Evolutionary conservation across 2,797 vertebrate species (phyloP), one percentile per base, ranked within the genome.

Genomic region (Halcyon chelicuti): DNA sequence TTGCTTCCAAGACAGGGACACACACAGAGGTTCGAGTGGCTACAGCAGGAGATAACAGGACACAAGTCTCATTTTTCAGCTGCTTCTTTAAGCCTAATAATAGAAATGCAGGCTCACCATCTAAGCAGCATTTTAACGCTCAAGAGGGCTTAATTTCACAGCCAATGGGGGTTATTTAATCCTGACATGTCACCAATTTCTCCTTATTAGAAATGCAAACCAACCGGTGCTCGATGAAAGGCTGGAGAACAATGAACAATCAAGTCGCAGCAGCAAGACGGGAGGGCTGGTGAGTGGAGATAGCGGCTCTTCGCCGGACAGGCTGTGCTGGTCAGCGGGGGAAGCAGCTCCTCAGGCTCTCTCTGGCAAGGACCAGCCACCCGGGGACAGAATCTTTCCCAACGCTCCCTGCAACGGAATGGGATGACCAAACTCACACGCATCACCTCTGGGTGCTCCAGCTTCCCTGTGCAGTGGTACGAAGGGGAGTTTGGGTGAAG

Each of bases 11-110:
- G 83, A 40, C 28, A 39, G 61, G 20, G 52, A 31, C 29, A 23
- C 4, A 0, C 0, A 0, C 3, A 8, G 23, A 5, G 7, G 65
- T 12, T 35, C 49, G 11, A 21, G 81, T 1, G 75, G 81, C 74
- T 26, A 2, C 75, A 23, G 83, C 5, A 85, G 33, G n/a, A 68
- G 79, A 18, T 0, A 33, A n/a, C 0, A 0, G 88, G 60, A 35
- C 49, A 55, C 49, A 5, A 71, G 61, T 0, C 65, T 75, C 5
- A 0, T 4, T 44, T 71, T 15, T n/a, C 93, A 83, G 94, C 93
- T 71, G 72, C 62, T 2, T 1, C 5, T 28, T 25, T 14, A 8
- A 40, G 47, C 28, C 55, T 21, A 37, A 15, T 4, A 54, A 49
- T 18, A 91, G 79, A 44, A 70, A 49, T 0, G 35, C 42, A 21